Evolutionary conservation across 2,113 vertebrate species (phyloP).

Genomic region (Nansenia antarctica): DNA sequence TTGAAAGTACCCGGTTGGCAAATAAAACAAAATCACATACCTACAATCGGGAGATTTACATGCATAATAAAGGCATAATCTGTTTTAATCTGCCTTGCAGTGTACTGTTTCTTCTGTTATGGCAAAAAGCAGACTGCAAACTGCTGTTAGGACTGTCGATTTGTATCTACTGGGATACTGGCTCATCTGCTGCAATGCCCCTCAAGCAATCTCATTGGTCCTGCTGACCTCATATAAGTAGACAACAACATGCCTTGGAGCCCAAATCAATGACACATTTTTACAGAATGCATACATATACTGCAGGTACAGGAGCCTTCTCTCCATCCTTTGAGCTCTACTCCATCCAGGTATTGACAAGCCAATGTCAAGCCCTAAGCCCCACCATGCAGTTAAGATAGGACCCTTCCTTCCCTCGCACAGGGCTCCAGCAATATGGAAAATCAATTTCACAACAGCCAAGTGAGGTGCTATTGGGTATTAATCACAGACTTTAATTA

Average conservation of each 20-base stretch:
- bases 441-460: constrained; percentile 37
- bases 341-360: constrained; percentile 29
- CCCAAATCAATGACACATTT: constrained; percentile 48
- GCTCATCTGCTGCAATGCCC: constrained; percentile 21
- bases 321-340: constrained; percentile 29
- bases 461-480: constrained; percentile 25
- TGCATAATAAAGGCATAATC: not conserved
- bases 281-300: constrained; percentile 36
- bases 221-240: constrained; percentile 45
- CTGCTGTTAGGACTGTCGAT: not conserved
- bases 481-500: constrained; percentile 50
- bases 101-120: not conserved
- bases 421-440: constrained; percentile 2
- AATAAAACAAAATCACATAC: not conserved
- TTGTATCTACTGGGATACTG: constrained; percentile 14
- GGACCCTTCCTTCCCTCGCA: constrained; percentile 25
- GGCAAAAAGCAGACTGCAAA: not conserved
- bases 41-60: not conserved
- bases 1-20: not conserved
- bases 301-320: not conserved
- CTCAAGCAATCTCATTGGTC: constrained; percentile 35
- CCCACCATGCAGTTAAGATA: constrained; percentile 24
- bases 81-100: not conserved
- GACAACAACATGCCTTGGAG: constrained; percentile 36
- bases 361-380: constrained; percentile 25